Evolutionary conservation across 2,113 vertebrate species (phyloP), one percentile per base, ranked within the genome.

Genomic region (Tichodroma muraria): DNA sequence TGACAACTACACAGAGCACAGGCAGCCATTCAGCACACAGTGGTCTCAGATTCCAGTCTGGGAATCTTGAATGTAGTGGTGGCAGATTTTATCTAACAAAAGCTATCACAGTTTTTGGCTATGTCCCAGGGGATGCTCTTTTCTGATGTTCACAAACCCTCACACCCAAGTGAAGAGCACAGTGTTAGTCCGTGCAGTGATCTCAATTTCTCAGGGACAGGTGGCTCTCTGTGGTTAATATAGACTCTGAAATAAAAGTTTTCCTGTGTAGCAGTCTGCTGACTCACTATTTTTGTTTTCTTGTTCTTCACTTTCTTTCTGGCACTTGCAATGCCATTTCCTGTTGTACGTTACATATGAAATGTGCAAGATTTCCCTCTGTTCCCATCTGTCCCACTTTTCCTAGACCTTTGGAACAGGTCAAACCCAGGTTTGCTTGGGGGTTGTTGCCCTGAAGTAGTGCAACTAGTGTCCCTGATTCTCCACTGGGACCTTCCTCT

Each of bases 261-360:
- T 65, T 45, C 53, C 68, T 49, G 28, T 80, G 75, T 37, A 64
- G 31, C 3, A 3, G 53, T 75, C 57, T 76, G 80, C 54, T 92
- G 73, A 89, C 82, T 90, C 92, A 89, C 38, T 76, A 4, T 79
- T 91, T 84, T 77, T 94, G 66, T 90, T 94, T 80, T 91, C 35
- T 18, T 76, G 61, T 76, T 93, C 88, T 88, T 85, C 65, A n/a
- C 53, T 80, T 91, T 80, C 53, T 57, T 79, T 53, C 81, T 94
- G 72, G 65, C 54, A 47, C 38, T 63, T 50, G 31, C 45, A 47
- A 18, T 35, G 57, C 15, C 0, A 0, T 70, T 70, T 56, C 56
- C 18, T 10, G 6, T 33, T 56, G 47, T 25, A 49, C 11, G 23
- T 54, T 49, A 31, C 25, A 12, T 22, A 31, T 31, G 21, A 69